Evolutionary conservation across 2,797 vertebrate genomes (phyloP).

Genomic region (Ibycter americanus): DNA sequence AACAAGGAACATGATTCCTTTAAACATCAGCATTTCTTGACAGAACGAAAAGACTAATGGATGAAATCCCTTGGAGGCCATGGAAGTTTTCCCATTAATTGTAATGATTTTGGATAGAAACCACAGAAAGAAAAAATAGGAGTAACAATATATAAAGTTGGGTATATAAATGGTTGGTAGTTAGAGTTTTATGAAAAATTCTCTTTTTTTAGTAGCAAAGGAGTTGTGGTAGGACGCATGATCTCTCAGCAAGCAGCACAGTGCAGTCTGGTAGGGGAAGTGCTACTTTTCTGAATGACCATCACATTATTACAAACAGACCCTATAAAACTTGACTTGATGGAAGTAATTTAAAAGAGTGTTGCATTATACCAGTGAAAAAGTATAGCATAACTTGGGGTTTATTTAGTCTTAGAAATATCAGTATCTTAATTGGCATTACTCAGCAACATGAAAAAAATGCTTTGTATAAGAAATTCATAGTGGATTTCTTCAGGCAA

Average conservation of each 20-base stretch:
- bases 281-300: not conserved
- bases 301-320: not conserved
- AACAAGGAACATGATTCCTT: not conserved
- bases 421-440: not conserved
- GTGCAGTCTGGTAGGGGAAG: not conserved
- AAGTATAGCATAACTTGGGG: not conserved
- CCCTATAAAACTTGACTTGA: not conserved
- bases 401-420: not conserved
- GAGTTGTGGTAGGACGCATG: not conserved
- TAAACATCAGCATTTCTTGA: constrained; percentile 28
- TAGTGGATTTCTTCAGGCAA: not conserved
- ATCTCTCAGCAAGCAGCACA: not conserved
- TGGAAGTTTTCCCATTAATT: not conserved
- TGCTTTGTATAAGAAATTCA: not conserved
- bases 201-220: not conserved
- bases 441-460: not conserved
- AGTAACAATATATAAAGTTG: not conserved
- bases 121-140: not conserved
- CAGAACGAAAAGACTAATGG: not conserved
- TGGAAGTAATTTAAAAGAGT: not conserved
- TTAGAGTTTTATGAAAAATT: not conserved
- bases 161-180: not conserved
- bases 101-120: not conserved
- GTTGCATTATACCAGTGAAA: not conserved
- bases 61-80: not conserved